Evolutionary conservation across 2,888 invertebrate genomes (phyloP), one percentile per base, ranked within the genome.

Genomic region (Limulus polyphemus): DNA sequence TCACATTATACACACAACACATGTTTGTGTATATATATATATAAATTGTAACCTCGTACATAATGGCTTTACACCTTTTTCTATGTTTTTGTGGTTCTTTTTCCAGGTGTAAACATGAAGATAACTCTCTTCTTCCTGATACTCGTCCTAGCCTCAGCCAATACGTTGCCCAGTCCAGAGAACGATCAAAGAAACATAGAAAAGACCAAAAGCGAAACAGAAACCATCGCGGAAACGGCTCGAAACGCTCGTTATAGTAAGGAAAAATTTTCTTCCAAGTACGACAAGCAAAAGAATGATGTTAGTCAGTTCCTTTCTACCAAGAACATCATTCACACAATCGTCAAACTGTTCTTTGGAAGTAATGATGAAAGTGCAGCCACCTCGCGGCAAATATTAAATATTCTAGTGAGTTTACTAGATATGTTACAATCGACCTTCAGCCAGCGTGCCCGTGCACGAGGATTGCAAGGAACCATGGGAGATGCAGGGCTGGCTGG

Each of bases 361-460:
- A 65, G 63, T 17, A 67, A 68, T 47, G 70, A 70, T 48, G 70
- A 70, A 51, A 68, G 67, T 55, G 62, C 68, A 1, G 70, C 70
- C 0, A 70, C 70, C 10, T 70, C 70, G 1, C 61, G 70, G 47
- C 69, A 70, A 57, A 69, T 70, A 13, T 54, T 70, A 7, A 68
- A 65, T 49, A 62, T 70, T 50, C 62, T 70, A 16, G 70, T 67
- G 62, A 65, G 62, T 13, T 68, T 93, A 55, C 79, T 93, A 80
- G 92, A 93, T 74, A 91, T 92, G 62, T 79, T 93, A 75, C 91
- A 91, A 79, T 90, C 90, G 47, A 91, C 91, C 50, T 90, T 93
- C 81, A 90, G 91, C 48, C 91, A 92, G 77, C 85, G 92, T 72
- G 90, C 91, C 16, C 77, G 91, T 72, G 82, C 86, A 12, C 79